Base-by-base conservation (phyloP, 2,888 invertebrate genomes). In the Nomada lathburiana region DNA sequence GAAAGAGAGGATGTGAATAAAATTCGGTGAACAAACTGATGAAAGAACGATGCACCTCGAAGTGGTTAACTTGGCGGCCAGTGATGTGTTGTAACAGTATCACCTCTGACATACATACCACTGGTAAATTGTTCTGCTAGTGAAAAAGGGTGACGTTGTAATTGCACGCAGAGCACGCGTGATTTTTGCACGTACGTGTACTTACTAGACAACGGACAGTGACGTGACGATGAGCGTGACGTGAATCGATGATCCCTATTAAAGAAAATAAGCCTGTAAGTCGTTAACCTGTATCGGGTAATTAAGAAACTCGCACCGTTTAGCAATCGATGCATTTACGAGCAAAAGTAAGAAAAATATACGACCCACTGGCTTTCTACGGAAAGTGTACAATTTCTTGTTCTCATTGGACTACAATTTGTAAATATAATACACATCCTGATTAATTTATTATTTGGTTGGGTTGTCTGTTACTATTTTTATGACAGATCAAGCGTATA, bases 151-250 rank as follows among this genome's bases (percentile, higher is more conserved):
- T 18, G 52, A n/a, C 42, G 60, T 5, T 1, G 18, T 44, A 29
- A 29, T 57, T 20, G 44, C 42, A 73, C 47, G 57, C 69, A 26
- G 29, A 23, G 29, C 79, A 77, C 78, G 69, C 26, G 62, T 20
- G 62, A 68, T 63, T 75, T 59, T 76, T 75, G 36, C 67, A 68
- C 76, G 62, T 26, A 63, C 63, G 26, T 26, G n/a, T 47, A 47
- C 16, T 11, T 50, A 64, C 36, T 11, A 68, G 44, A 53, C 73
- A 65, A 64, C 29, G 36, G 29, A 23, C 20, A 52, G 47, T 69
- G 52, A 76, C 60, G 47, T 53, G 55, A 26, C 53, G 26, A 68
- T n/a, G 23, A 55, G 26, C 71, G 60, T 62, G 70, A 69, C 50
- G 23, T 52, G 64, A n/a, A 44, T 68, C 67, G 10, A 26, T 60